These are phyloP conservation scores for Cantharis rustica DNA, from an alignment of 2,888 invertebrate species.

Conservation along the genomic window DNA sequence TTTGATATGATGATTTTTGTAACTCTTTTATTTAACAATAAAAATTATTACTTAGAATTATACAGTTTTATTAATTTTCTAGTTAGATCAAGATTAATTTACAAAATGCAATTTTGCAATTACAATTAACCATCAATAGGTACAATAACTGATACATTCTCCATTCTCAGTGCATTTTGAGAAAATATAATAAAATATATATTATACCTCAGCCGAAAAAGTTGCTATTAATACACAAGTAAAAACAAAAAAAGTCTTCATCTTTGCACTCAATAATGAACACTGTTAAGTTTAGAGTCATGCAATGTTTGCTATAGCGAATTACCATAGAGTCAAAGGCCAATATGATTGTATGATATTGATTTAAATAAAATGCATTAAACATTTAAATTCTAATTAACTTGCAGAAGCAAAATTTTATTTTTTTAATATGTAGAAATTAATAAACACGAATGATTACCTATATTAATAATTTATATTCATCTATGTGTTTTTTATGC, in stretches of 20 bases:
- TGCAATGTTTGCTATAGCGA: conserved; percentile 1
- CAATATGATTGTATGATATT: background rate
- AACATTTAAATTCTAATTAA: background rate
- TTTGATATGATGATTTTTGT: background rate
- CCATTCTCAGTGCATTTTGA: background rate
- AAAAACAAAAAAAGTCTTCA: background rate
- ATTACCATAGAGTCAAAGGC: conserved; percentile 8
- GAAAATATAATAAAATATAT: background rate
- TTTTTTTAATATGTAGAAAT: no score
- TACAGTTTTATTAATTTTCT: background rate
- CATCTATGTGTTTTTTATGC: no score
- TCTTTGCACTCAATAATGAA: background rate
- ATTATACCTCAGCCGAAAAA: background rate
- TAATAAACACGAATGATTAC: no score
- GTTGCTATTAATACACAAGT: background rate
- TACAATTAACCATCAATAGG: background rate
- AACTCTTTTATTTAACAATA: no score
- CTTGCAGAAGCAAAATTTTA: no score
- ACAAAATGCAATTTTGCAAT: background rate
- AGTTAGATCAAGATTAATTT: background rate
- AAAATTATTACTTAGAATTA: no score
- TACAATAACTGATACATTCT: background rate
- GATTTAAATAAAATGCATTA: background rate
- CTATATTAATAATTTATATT: no score
- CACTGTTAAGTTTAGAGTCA: conserved; percentile 6